Evolutionary conservation across 2,113 vertebrate genomes (phyloP).

Genomic region (Alexandromys fortis): DNA sequence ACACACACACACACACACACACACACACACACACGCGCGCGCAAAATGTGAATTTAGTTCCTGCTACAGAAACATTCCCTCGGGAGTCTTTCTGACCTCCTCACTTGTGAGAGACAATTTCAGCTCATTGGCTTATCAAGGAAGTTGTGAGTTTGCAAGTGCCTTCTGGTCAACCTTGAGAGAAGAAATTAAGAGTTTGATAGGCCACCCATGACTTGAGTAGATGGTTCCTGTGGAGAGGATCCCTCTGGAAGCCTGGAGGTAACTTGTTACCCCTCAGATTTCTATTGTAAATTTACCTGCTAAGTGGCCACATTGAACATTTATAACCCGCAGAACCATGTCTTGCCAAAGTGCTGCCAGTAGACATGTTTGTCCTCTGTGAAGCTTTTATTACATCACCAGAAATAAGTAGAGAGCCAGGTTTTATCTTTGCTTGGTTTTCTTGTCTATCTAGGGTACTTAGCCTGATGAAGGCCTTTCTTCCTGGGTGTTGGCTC

Average conservation of each 20-base stretch:
- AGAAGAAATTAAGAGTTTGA: too few relatives aligned
- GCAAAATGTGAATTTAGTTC: not conserved
- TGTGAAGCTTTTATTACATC: not conserved
- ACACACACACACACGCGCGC: not conserved
- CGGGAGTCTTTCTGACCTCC: not conserved
- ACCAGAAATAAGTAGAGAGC: not conserved
- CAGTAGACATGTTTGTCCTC: accelerated
- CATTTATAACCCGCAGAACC: not conserved
- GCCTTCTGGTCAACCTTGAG: accelerated
- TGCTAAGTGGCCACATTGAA: not conserved
- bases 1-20: not conserved
- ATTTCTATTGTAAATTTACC: not conserved
- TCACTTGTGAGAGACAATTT: not conserved
- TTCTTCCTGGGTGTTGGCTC: not conserved
- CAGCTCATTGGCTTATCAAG: accelerated
- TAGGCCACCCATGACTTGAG: not conserved
- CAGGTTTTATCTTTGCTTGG: too few relatives aligned
- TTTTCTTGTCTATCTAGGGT: too few relatives aligned
- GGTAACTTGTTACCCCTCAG: not conserved
- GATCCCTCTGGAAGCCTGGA: too few relatives aligned
- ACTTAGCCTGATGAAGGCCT: accelerated
- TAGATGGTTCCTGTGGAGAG: not conserved
- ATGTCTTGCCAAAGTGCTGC: not conserved
- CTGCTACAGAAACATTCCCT: not conserved
- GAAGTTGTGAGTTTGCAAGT: too few relatives aligned